Conservation (phyloP, 2,888 invertebrate species). For the Aphodius granarius region DNA sequence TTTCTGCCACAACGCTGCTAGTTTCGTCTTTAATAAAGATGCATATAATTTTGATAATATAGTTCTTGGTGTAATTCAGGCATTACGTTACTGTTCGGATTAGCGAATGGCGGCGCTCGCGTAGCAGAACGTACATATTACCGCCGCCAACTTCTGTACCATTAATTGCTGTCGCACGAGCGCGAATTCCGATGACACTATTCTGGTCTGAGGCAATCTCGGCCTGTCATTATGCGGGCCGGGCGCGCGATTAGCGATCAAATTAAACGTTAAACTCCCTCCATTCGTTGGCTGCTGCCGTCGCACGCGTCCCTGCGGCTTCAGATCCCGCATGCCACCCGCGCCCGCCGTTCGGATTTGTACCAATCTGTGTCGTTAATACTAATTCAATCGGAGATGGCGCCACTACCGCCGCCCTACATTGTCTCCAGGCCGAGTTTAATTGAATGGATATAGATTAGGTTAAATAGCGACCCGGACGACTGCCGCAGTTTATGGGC, state of each 20-base stretch:
- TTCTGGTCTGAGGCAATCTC: not conserved
- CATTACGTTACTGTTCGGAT: not conserved
- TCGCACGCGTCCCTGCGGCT: not conserved
- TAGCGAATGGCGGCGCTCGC: not conserved
- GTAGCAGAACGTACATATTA: not conserved
- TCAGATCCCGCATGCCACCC: not conserved
- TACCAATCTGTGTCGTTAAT: not conserved
- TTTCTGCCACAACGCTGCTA: too few relatives aligned
- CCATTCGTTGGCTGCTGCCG: not conserved
- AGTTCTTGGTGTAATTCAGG: too few relatives aligned
- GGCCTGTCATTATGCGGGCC: not conserved
- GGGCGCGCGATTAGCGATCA: not conserved
- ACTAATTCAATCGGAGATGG: not conserved
- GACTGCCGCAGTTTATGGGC: not conserved
- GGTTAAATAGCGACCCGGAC: not conserved
- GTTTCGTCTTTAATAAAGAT: too few relatives aligned
- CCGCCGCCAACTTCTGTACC: not conserved
- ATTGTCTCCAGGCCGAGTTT: not conserved
- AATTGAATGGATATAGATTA: not conserved
- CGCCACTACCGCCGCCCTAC: not conserved
- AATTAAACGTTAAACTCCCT: not conserved
- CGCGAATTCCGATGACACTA: not conserved
- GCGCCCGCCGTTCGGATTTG: not conserved
- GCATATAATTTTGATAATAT: too few relatives aligned
- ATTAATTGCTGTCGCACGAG: not conserved